These are phyloP conservation scores for Endomychus coccineus DNA, from an alignment of 2,888 invertebrate species.

Conservation along the genomic window DNA sequence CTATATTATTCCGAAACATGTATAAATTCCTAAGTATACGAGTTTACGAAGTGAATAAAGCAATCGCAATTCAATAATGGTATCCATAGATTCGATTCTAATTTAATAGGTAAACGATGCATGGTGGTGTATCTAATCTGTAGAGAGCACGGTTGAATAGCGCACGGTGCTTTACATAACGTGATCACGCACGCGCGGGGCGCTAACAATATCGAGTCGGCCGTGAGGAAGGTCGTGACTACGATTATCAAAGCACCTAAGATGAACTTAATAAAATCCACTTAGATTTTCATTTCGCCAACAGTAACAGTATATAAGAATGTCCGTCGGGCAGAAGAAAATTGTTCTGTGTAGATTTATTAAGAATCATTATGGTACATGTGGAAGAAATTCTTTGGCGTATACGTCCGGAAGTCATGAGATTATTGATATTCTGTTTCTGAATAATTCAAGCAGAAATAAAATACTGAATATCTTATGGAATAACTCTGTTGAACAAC, in stretches of 20 bases:
- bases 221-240: conserved; percentile 36
- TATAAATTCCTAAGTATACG: too few species aligned
- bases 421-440: conserved; percentile 14
- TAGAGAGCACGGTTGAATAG: conserved; percentile 14
- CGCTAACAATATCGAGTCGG: conserved; percentile 24
- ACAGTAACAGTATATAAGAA: conserved; percentile 13
- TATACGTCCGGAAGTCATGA: conserved; percentile 12
- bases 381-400: conserved; percentile 6
- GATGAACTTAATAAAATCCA: conserved; percentile 11
- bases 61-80: too few species aligned
- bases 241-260: conserved; percentile 19
- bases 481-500: too few species aligned
- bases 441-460: too few species aligned
- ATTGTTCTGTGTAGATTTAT: conserved; percentile 11
- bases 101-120: conserved; percentile 10
- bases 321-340: conserved; percentile 10
- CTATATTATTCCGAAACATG: too few species aligned
- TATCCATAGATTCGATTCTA: too few species aligned
- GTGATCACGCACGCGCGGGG: conserved; percentile 28
- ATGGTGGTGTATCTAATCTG: conserved; percentile 10
- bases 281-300: conserved; percentile 12
- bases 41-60: too few species aligned
- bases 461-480: too few species aligned
- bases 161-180: conserved; percentile 21
- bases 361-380: conserved; percentile 14